Evolutionary conservation across 2,888 invertebrate species (phyloP).

Genomic region (Sinelater perroti): DNA sequence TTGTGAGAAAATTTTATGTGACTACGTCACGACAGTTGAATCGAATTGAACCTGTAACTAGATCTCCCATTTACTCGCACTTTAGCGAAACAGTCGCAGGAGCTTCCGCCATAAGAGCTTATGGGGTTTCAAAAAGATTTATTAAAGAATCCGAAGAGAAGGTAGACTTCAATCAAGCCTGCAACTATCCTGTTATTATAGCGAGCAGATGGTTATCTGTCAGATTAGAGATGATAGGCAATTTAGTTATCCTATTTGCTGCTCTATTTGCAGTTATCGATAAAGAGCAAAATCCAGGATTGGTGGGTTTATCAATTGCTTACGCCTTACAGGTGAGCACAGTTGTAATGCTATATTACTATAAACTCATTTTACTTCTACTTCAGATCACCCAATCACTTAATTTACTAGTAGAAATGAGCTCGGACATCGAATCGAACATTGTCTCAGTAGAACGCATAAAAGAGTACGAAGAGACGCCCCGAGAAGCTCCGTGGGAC

Average conservation of each 20-base stretch:
- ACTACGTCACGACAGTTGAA: slow-evolving; percentile 93
- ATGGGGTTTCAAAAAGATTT: slow-evolving; percentile 81
- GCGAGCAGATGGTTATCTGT: slow-evolving; percentile 97
- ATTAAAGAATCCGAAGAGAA: slow-evolving; percentile 86
- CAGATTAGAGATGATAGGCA: slow-evolving; percentile 95
- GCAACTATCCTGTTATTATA: slow-evolving; percentile 91
- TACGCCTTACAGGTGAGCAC: slow-evolving; percentile 78
- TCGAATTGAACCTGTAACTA: slow-evolving; percentile 89
- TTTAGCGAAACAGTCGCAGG: slow-evolving; percentile 94
- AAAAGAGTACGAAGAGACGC: slow-evolving; percentile 91
- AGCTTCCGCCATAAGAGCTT: slow-evolving; percentile 87
- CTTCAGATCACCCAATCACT: slow-evolving; percentile 89
- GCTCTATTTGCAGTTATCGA: slow-evolving; percentile 91
- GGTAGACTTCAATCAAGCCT: slow-evolving; percentile 92
- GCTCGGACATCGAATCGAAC: slow-evolving; percentile 96
- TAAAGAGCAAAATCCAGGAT: slow-evolving; percentile 76
- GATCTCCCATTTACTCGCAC: slow-evolving; percentile 97
- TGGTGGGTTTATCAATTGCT: slow-evolving; percentile 89
- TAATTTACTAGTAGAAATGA: slow-evolving; percentile 96
- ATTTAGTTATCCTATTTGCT: slow-evolving; percentile 93
- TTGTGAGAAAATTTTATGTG: slow-evolving; percentile 93
- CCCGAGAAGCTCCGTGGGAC: slow-evolving; percentile 85
- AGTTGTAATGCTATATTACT: no score
- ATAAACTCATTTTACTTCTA: slow-evolving; percentile 1
- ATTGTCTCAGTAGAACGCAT: slow-evolving; percentile 97